Conservation (phyloP, 2,888 invertebrate species). For the Ceriagrion tenellum region DNA sequence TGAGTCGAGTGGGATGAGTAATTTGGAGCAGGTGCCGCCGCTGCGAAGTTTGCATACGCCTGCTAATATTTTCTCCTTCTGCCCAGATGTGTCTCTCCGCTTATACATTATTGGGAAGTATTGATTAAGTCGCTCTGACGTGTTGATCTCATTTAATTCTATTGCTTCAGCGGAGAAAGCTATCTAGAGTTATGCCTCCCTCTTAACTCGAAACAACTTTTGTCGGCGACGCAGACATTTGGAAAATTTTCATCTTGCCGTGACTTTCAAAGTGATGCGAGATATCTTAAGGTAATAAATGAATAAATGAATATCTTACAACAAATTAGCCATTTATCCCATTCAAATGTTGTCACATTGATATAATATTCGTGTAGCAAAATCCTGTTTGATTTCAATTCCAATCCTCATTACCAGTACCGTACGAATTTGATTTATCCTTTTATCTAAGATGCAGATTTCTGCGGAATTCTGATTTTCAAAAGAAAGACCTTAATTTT, state of each 20-base stretch:
- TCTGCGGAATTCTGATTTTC: too few species aligned
- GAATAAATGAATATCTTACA: neutral
- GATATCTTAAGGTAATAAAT: neutral
- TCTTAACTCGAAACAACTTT: neutral
- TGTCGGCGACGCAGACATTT: neutral
- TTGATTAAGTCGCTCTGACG: conserved; percentile 10
- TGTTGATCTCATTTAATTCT: conserved; percentile 29
- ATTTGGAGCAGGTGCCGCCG: neutral
- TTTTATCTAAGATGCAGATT: too few species aligned
- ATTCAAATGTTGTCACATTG: neutral
- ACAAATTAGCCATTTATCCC: neutral
- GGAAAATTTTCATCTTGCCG: neutral
- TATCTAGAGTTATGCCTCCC: neutral
- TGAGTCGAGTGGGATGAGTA: neutral
- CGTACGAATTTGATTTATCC: too few species aligned
- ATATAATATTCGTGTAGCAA: too few species aligned
- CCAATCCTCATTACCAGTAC: too few species aligned
- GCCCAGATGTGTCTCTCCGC: neutral
- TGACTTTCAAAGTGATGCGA: neutral
- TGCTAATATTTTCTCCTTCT: neutral
- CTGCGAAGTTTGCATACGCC: neutral
- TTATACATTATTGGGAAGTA: neutral
- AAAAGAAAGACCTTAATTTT: too few species aligned
- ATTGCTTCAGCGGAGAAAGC: conserved; percentile 3
- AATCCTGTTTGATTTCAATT: too few species aligned